Base-by-base conservation (phyloP, 2,888 invertebrate species). In the Caradrina clavipalpis region DNA sequence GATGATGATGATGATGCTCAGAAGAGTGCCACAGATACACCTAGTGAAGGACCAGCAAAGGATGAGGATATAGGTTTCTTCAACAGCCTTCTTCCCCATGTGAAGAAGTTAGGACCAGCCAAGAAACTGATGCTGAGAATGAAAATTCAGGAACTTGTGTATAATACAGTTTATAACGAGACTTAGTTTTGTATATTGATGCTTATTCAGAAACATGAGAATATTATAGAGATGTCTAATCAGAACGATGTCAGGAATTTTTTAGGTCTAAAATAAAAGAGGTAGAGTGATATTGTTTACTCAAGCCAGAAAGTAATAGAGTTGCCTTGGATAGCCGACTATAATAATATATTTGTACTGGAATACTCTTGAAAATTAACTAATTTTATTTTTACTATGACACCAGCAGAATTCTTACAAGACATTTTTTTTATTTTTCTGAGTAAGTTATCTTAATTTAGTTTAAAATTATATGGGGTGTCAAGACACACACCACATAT, bases 41-140 rank as follows among this genome's bases (percentile, higher is more conserved):
- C 78, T 0, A 81, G 83, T 11, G 91, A 90, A 3, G 26, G 26
- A 63, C 84, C 88, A 0, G 82, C 89, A 0, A 96, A 95, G 66
- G 95, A 96, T 72, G 96, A 96, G 70, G 96, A 96, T 81, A 88
- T 95, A 26, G 95, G 95, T 0, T 96, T 96, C 87, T 96, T 96
- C 55, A 94, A 95, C 60, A 96, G 96, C 73, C 81, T 96, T 0
- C 76, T 96, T 1, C 95, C 96, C 0, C 96, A 96, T 72, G 95
- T 96, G 0, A 95, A 91, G 82, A 96, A 96, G 68, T 78, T 96
- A 57, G 91, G 92, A 0, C 95, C 96, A 0, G 95, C 95, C 2
- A 96, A 96, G 78, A 96, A 96, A 70, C 73, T 96, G 71, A 94
- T 95, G 95, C 62, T 96, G 1, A 85, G 96, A 64, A 96, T 96